phyloP scores from a whole-genome alignment of 2,888 invertebrate species.

The Adineta ricciae region DNA sequence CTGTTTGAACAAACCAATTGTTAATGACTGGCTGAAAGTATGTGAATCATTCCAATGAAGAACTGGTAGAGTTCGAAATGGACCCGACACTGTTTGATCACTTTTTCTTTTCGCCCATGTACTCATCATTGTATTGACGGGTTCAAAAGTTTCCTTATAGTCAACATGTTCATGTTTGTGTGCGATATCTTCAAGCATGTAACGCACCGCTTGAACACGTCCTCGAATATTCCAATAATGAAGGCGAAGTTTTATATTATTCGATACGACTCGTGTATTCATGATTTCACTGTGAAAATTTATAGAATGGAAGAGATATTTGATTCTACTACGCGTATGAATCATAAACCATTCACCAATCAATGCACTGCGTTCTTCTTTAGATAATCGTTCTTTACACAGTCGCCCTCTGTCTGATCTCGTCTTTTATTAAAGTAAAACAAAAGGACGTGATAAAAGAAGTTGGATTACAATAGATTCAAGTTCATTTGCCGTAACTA shows the following conservation, averaged over 20 bases:
- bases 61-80: background rate
- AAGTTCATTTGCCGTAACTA: too few species aligned
- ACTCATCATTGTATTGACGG: background rate
- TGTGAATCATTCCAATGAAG: background rate
- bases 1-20: background rate
- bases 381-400: too few species aligned
- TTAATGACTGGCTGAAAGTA: background rate
- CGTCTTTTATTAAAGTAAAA: too few species aligned
- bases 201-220: background rate
- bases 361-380: too few species aligned
- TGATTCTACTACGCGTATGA: too few species aligned
- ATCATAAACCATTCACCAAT: too few species aligned
- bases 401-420: too few species aligned
- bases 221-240: constrained; percentile 3
- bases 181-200: constrained; percentile 2
- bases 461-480: too few species aligned
- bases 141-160: background rate
- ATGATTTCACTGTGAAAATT: too few species aligned
- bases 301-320: too few species aligned
- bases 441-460: too few species aligned
- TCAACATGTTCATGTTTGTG: background rate
- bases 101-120: background rate
- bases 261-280: background rate
- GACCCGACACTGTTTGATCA: background rate
- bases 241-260: background rate